phyloP scores from a whole-genome alignment of 2,113 vertebrate genomes.

The Urocitellus parryii region DNA sequence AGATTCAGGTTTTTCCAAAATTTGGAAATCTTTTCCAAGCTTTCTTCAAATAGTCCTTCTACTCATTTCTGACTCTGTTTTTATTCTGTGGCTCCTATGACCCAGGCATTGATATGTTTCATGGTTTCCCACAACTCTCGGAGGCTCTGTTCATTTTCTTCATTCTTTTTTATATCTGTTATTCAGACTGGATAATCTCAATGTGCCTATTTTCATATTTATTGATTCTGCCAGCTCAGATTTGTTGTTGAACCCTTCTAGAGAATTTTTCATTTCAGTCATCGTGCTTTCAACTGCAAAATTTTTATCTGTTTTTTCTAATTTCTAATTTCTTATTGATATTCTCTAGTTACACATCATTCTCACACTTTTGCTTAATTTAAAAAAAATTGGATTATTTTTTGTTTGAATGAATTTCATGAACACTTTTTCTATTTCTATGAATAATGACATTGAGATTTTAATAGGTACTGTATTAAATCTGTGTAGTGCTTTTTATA shows the following conservation, averaged over 20 bases:
- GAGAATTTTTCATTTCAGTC: neutral
- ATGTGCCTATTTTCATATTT: neutral
- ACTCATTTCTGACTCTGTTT: neutral
- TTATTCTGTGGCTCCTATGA: neutral
- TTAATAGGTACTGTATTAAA: too few species aligned
- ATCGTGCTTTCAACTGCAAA: neutral
- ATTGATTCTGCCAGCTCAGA: neutral
- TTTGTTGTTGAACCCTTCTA: neutral
- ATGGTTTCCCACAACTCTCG: neutral
- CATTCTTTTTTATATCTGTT: neutral
- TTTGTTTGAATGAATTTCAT: neutral
- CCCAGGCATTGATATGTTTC: neutral
- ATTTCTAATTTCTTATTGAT: neutral
- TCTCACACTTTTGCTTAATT: neutral
- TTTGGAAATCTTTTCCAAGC: neutral
- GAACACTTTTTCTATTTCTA: too few species aligned
- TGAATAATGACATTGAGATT: too few species aligned
- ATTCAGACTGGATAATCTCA: neutral
- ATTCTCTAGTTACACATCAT: neutral
- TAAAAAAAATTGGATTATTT: neutral
- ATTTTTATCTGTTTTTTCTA: neutral
- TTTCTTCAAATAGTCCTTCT: neutral
- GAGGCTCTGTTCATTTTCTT: neutral
- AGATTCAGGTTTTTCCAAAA: neutral
- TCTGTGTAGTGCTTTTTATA: too few species aligned